Conservation (phyloP, 2,113 vertebrate genomes). For the Stomatorhinus ivindoensis region DNA sequence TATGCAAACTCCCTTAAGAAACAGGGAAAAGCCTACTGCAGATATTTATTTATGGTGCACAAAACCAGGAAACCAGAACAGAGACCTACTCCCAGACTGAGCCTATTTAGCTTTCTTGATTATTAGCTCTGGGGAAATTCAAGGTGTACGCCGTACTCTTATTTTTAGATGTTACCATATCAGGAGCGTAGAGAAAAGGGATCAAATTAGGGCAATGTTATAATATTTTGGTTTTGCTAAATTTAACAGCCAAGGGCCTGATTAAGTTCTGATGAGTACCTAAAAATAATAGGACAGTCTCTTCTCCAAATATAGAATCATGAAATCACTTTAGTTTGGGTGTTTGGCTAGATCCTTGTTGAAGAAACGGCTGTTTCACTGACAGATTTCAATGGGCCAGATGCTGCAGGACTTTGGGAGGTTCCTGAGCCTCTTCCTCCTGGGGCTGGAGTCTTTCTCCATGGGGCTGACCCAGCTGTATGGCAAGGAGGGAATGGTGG, state of each 20-base stretch:
- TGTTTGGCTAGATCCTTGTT: neutral
- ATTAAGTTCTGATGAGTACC: neutral
- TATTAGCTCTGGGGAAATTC: neutral
- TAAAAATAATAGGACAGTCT: neutral
- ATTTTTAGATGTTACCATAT: neutral
- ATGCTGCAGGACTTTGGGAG: slow-evolving; percentile 98
- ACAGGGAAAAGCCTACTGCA: neutral
- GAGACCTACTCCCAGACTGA: no score
- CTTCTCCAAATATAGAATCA: neutral
- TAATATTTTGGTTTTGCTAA: slow-evolving; percentile 16
- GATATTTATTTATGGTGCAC: neutral
- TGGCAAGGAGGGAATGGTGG: slow-evolving; percentile 64
- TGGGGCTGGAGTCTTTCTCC: slow-evolving; percentile 87
- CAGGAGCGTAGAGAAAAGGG: neutral
- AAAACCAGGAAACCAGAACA: slow-evolving; percentile 6
- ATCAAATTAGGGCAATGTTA: neutral
- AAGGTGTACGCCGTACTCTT: neutral
- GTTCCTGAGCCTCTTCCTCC: slow-evolving; percentile 91
- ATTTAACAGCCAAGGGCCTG: neutral
- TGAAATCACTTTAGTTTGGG: neutral
- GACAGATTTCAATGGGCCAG: slow-evolving; percentile 79
- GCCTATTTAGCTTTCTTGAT: neutral
- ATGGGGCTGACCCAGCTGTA: slow-evolving; percentile 86
- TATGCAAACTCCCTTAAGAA: neutral
- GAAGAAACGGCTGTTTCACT: neutral